Evolutionary conservation across 2,888 invertebrate species (phyloP).

Genomic region (Morpho deidamia): DNA sequence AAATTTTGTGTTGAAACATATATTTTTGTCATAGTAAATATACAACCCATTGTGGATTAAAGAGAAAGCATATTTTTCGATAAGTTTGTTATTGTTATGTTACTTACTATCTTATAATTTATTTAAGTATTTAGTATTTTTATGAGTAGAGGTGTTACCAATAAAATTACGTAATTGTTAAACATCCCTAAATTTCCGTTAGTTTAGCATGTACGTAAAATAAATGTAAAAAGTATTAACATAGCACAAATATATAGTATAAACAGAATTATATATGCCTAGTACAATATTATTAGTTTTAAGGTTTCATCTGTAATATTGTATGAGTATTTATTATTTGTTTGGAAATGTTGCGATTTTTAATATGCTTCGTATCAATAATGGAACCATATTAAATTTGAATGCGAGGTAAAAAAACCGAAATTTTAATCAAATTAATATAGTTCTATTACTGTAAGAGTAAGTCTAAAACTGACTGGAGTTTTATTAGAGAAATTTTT

Average conservation of each 20-base stretch:
- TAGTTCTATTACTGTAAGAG: no score
- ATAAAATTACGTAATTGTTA: background rate
- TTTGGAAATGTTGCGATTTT: no score
- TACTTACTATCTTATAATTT: constrained; percentile 7
- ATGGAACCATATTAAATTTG: no score
- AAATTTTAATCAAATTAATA: no score
- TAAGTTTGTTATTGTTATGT: constrained; percentile 15
- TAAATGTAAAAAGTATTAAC: constrained; percentile 4
- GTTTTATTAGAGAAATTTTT: no score
- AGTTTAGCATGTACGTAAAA: background rate
- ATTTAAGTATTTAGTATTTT: constrained; percentile 3
- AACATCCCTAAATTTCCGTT: background rate
- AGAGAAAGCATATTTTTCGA: constrained; percentile 15
- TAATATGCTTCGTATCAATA: no score
- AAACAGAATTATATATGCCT: background rate
- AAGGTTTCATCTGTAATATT: no score
- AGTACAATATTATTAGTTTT: no score
- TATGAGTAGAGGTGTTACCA: background rate
- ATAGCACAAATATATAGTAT: constrained; percentile 1
- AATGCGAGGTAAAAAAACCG: no score
- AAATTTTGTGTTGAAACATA: background rate
- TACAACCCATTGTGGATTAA: background rate
- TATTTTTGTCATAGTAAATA: background rate
- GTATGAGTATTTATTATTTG: no score
- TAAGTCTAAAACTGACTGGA: no score